phyloP scores from a whole-genome alignment of 2,888 invertebrate genomes.

The Caradrina clavipalpis region DNA sequence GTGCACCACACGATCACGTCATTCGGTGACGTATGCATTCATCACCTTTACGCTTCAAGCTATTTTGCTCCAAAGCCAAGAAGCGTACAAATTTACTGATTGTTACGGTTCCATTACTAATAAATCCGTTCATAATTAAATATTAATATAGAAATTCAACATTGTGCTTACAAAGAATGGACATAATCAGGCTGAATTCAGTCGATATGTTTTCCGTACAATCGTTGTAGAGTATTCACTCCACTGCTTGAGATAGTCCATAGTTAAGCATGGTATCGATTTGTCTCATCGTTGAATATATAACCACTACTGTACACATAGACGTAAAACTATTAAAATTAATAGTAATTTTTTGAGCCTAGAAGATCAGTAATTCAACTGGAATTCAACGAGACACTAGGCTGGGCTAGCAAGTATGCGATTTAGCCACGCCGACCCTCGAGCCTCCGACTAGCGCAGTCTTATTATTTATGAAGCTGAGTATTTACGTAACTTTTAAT shows the following conservation, averaged over 20 bases:
- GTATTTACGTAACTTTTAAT: too few species aligned
- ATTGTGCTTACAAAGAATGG: not conserved
- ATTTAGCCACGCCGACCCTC: too few species aligned
- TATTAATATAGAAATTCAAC: not conserved
- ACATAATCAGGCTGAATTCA: not conserved
- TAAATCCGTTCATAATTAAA: not conserved
- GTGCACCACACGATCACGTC: conserved; percentile 1
- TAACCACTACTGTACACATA: too few species aligned
- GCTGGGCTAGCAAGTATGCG: not conserved
- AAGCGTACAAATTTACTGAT: not conserved
- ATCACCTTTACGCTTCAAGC: not conserved
- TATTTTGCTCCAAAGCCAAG: not conserved
- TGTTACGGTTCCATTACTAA: not conserved
- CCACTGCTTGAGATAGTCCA: not conserved
- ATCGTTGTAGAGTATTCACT: too few species aligned
- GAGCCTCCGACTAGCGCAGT: too few species aligned
- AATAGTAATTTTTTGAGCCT: not conserved
- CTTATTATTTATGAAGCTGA: too few species aligned
- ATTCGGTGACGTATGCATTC: conserved; percentile 2
- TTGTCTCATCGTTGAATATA: too few species aligned
- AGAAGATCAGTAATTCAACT: not conserved
- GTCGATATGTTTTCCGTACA: not conserved
- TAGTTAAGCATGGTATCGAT: not conserved
- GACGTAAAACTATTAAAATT: not conserved
- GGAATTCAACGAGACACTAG: not conserved